Evolutionary conservation across 2,888 invertebrate species (phyloP), one percentile per base, ranked within the genome.

Genomic region (Lepidochitona cinerea): DNA sequence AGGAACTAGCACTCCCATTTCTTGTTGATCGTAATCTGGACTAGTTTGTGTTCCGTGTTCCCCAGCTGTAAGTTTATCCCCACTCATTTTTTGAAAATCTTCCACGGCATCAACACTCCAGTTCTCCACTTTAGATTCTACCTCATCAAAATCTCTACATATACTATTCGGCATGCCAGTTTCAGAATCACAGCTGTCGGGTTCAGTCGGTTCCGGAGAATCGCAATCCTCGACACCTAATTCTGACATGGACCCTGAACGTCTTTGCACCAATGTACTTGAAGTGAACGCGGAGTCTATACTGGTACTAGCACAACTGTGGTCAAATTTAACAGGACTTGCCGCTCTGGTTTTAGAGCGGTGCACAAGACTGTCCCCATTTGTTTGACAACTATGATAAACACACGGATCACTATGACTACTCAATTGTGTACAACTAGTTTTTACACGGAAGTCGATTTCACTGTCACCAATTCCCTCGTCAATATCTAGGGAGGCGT

Each of bases 401-500:
- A 85, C 77, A 74, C 82, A 82, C 33, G 84, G 84, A 73, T 86
- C 85, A 81, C 85, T 85, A 69, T 80, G 79, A 75, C 83, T 84
- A 32, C 77, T 75, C 35, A 37, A 23, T 32, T 71, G 71, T 3
- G 68, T 37, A 26, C 64, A 41, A 26, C 59, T 68, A 35, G 68
- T 66, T n/a, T 67, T 35, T 12, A 71, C 35, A 36, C 68, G 68
- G 49, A 52, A 26, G 37, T 71, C 71, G 14, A 74, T 52, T 73
- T 70, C 73, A 52, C 68, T 68, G 64, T 69, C 72, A 49, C 73
- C 72, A 29, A 70, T 70, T 0, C 72, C 75, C 41, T 71, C 73
- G 33, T 76, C 74, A 7, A 73, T 59, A 7, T 59, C 59, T 18
- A 41, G 41, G 18, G 41, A 41, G 23, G 59, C 59, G 26, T 59